phyloP scores from a whole-genome alignment of 2,888 invertebrate species.

The Dryadula phaetusa region DNA sequence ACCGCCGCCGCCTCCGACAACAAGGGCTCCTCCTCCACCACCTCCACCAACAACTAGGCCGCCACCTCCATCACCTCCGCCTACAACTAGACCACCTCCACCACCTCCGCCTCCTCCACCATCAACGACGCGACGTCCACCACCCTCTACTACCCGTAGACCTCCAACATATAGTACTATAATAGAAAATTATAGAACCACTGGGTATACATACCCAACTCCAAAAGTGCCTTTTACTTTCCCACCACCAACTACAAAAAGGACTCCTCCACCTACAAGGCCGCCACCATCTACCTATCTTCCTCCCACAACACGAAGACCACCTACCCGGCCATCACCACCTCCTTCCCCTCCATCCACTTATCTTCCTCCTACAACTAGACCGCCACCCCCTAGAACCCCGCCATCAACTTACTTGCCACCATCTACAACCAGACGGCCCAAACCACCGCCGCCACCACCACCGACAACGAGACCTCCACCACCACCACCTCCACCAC shows the following conservation, averaged over 20 bases:
- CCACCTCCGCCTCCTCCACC: conserved; percentile 26
- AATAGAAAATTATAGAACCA: conserved; percentile 50
- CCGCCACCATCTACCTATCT: conserved; percentile 33
- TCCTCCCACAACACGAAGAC: conserved; percentile 34
- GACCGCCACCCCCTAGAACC: conserved; percentile 28
- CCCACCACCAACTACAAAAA: conserved; percentile 41
- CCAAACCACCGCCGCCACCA: conserved; percentile 29
- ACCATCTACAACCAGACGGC: conserved; percentile 30
- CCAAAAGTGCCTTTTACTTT: conserved; percentile 54
- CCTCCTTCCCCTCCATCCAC: conserved; percentile 30
- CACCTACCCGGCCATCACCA: conserved; percentile 29
- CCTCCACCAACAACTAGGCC: conserved; percentile 22
- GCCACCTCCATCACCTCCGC: conserved; percentile 16
- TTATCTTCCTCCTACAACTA: conserved; percentile 33
- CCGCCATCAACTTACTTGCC: conserved; percentile 32
- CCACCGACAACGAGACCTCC: conserved; percentile 34
- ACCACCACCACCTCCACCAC: conserved; percentile 31
- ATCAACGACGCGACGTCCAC: conserved; percentile 38
- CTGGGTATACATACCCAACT: conserved; percentile 60
- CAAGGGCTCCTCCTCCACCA: conserved; percentile 25
- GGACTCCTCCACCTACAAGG: conserved; percentile 33
- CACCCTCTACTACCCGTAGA: conserved; percentile 36
- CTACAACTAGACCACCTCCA: conserved; percentile 30
- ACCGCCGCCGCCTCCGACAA: conserved; percentile 28
- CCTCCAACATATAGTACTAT: conserved; percentile 42